Base-by-base conservation (phyloP, 2,113 vertebrate species). In the Aplodontia rufa region DNA sequence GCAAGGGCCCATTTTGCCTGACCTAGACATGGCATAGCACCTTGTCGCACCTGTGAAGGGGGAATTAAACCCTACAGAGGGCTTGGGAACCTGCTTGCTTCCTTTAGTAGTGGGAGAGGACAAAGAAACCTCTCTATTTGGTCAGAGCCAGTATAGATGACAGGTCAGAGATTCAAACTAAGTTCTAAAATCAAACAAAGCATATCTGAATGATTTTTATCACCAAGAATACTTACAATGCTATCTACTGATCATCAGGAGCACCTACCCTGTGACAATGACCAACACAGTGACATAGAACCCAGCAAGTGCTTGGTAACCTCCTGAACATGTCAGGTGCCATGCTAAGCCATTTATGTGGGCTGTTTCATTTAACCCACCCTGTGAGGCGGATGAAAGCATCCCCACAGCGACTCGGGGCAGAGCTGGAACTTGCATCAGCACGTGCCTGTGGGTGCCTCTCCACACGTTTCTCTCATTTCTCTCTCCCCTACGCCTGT, bases 261-360 rank as follows among this genome's bases (percentile, higher is more conserved):
- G 80, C 37, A 58, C 10, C 37, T 24, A 26, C 17, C 45, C 2
- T 0, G 13, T 2, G 71, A 64, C 55, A 2, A 19, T 10, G 49
- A 51, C 94, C 55, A 12, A 24, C 7, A 24, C 6, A 3, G 28
- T 24, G 8, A 6, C 5, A 4, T 0, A 5, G n/a, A 28, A 35
- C 16, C 6, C 13, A 3, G 87, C 42, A 47, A 78, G 74, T 3
- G 62, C 42, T 49, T 49, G 2, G 0, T 1, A 16, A 19, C 3
- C 0, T 13, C 24, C 4, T 40, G 62, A 28, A 7, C 0, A 24
- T 1, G 58, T 17, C 5, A 32, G 88, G 14, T 13, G 4, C 51
- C 40, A 19, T 1, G 68, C 82, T 81, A 8, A 47, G 47, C 24
- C 55, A 2, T 37, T 28, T 7, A 5, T 3, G 0, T 2, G 32